A percentile compares a stretch with the other conserved stretches of the same genome.
Evolutionary conservation across 1,140 invertebrate genomes (phyloP).

Genomic region (Piezodorus guildinii): DNA sequence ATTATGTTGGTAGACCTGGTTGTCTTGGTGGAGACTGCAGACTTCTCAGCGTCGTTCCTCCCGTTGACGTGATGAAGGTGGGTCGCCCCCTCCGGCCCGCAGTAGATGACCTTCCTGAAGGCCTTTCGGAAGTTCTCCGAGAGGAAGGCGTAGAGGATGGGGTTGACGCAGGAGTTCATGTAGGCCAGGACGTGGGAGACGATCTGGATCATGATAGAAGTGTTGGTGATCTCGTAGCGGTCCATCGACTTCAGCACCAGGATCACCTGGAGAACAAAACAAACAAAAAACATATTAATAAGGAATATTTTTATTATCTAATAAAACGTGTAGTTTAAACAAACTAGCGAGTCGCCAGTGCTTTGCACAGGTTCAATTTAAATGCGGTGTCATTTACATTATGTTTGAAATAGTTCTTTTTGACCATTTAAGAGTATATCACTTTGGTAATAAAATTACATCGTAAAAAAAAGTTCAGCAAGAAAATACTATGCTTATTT

Average conservation of each 20-base stretch:
- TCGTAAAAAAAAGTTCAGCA: no score
- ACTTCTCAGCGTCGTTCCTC: constrained; percentile 27
- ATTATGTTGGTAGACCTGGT: constrained; percentile 22
- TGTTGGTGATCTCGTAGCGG: constrained; percentile 48
- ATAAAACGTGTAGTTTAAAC: no score
- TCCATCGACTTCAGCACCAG: constrained; percentile 65
- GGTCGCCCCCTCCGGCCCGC: constrained; percentile 35
- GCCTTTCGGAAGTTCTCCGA: constrained; percentile 79
- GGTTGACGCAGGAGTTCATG: constrained; percentile 90
- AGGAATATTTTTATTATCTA: no score
- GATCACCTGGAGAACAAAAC: constrained; percentile 45
- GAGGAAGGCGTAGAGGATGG: constrained; percentile 86
- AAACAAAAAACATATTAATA: no score
- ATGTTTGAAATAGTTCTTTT: no score
- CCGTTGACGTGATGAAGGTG: constrained; percentile 27
- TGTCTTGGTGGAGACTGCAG: constrained; percentile 28
- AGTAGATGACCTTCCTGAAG: constrained; percentile 55
- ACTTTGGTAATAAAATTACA: no score
- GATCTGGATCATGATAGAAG: constrained; percentile 65
- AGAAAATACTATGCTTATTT: no score
- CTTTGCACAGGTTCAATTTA: no score
- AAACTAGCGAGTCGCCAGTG: no score
- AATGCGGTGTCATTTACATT: no score
- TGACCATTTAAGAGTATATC: no score
- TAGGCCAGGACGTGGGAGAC: constrained; percentile 85